These are phyloP conservation scores for Pygocentrus nattereri DNA, from an alignment of 2,797 vertebrate genomes.

Conservation along the genomic window DNA sequence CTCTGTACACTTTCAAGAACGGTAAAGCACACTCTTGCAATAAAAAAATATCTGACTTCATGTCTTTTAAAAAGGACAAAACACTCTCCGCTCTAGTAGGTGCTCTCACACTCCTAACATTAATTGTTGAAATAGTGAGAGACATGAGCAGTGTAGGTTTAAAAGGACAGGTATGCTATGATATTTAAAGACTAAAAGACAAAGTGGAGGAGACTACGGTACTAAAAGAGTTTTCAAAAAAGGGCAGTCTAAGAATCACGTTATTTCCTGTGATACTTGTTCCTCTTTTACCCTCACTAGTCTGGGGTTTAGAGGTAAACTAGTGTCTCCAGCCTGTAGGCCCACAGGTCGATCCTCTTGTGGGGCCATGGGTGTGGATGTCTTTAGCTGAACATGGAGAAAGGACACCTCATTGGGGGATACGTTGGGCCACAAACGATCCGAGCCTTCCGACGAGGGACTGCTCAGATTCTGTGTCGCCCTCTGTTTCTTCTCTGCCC, in stretches of 20 bases:
- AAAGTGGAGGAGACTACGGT: too few relatives aligned
- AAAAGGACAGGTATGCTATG: too few relatives aligned
- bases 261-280: neutral
- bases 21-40: constrained; percentile 30
- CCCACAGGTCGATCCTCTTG: neutral
- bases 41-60: constrained; percentile 36
- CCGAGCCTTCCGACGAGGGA: neutral
- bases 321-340: accelerated
- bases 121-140: neutral
- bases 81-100: neutral
- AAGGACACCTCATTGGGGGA: constrained; percentile 37
- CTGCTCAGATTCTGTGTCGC: neutral
- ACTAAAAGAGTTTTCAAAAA: too few relatives aligned
- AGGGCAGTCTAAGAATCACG: too few relatives aligned
- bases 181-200: too few relatives aligned
- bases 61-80: neutral
- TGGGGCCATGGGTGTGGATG: neutral
- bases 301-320: neutral
- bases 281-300: neutral
- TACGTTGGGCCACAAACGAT: neutral
- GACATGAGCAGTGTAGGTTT: constrained; percentile 26
- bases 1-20: neutral
- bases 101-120: constrained; percentile 42
- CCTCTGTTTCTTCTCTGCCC: neutral
- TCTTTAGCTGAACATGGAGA: neutral